Conservation (phyloP, 2,797 vertebrate genomes). For the Odontamblyopus lacepedii region DNA sequence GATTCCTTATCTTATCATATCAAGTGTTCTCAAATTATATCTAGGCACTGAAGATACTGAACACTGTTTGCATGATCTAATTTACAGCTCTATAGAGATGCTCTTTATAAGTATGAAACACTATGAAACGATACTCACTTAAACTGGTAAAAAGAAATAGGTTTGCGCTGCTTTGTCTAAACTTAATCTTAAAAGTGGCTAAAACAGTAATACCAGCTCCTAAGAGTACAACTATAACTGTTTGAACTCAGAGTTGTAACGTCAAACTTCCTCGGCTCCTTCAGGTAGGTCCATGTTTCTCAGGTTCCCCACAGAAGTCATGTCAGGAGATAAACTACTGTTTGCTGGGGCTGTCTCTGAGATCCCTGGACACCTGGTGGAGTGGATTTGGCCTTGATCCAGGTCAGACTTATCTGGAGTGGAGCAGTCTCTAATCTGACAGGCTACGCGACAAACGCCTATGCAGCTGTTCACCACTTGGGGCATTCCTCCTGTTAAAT, state of each 20-base stretch:
- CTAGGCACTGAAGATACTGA: neutral
- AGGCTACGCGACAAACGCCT: slow-evolving; percentile 59
- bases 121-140: slow-evolving; percentile 40
- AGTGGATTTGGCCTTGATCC: slow-evolving; percentile 64
- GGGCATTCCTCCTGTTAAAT: slow-evolving; percentile 67
- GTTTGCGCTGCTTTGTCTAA: slow-evolving; percentile 15
- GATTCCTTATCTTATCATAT: too few relatives aligned
- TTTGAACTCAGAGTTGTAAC: slow-evolving; percentile 8
- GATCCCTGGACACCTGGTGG: slow-evolving; percentile 66
- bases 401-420: slow-evolving; percentile 63
- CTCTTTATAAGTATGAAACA: neutral
- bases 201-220: slow-evolving; percentile 41
- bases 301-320: slow-evolving; percentile 12
- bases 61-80: neutral
- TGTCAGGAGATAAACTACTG: slow-evolving; percentile 18
- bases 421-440: slow-evolving; percentile 70
- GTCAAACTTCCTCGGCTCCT: neutral
- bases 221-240: slow-evolving; percentile 12
- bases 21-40: too few relatives aligned
- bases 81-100: neutral
- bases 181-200: slow-evolving; percentile 39
- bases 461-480: slow-evolving; percentile 77
- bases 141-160: slow-evolving; percentile 15
- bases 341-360: slow-evolving; percentile 39
- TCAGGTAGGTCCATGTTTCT: slow-evolving; percentile 36